Percentiles rank a stretch among this genome's conserved stretches.
These are phyloP conservation scores for Frankliniella fusca DNA, from an alignment of 2,888 invertebrate species.

Conservation along the genomic window DNA sequence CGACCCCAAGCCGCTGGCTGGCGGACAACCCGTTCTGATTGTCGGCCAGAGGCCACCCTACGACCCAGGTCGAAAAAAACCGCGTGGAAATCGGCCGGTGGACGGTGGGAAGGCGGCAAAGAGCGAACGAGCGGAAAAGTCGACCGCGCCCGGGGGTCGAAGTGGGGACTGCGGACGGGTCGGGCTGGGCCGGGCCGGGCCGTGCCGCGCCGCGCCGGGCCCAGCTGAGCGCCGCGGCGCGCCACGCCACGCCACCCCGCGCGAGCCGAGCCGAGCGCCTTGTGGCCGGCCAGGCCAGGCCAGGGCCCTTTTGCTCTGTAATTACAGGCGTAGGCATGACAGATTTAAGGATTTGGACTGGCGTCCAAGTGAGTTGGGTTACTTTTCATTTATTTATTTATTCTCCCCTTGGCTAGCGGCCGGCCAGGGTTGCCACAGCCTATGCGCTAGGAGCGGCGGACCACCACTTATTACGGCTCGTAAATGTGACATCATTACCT, in stretches of 20 bases:
- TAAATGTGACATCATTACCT: too few relatives aligned
- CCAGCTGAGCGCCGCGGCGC: constrained; percentile 5
- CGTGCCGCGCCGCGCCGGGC: constrained; percentile 1
- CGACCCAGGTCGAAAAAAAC: not conserved
- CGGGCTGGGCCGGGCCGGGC: not conserved
- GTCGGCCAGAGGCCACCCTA: not conserved
- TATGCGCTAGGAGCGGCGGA: too few relatives aligned
- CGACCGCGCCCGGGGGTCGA: constrained; percentile 9
- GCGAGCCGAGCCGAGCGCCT: not conserved
- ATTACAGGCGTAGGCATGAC: too few relatives aligned
- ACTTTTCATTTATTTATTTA: too few relatives aligned
- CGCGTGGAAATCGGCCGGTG: not conserved
- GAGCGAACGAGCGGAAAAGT: not conserved
- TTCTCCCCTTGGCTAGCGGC: too few relatives aligned
- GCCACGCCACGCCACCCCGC: constrained; percentile 27
- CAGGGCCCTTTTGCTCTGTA: too few relatives aligned
- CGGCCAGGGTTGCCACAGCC: too few relatives aligned
- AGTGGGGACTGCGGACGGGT: not conserved
- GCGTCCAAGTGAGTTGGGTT: too few relatives aligned
- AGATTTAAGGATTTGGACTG: too few relatives aligned
- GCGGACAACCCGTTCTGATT: not conserved
- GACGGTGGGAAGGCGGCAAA: not conserved
- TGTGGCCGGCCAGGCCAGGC: too few relatives aligned
- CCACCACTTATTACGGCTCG: too few relatives aligned
- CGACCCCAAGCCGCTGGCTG: not conserved